Base-by-base conservation (phyloP, 2,888 invertebrate genomes). In the Tenthredo notha region DNA sequence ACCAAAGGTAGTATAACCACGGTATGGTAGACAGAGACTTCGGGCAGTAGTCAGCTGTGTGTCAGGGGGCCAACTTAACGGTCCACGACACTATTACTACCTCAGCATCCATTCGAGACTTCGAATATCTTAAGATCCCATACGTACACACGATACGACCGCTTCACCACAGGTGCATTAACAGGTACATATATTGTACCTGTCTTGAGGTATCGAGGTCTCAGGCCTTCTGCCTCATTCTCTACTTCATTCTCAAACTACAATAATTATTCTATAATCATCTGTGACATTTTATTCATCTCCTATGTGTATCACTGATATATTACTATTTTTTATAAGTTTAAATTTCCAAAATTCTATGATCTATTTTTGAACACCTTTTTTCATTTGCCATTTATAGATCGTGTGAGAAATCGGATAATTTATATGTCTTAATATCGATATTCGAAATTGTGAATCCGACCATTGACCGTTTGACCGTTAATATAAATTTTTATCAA, bases 31-130 rank as follows among this genome's bases (percentile, higher is more conserved):
- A 18, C 50, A 77, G 74, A 74, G 74, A 74, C 77, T 77, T 33
- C 54, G 77, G 50, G 15, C 54, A 77, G 72, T 74, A 74, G 86
- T 86, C 87, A 88, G 88, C 91, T 91, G 89, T 91, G 90, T 92
- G 92, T 92, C 91, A 92, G 91, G 90, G 91, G 91, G 92, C 91
- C 91, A 91, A 92, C 88, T 89, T 92, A 92, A 92, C 92, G 92
- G 92, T 92, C 88, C 88, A 86, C 83, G 67, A 87, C 86, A 87
- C 86, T 88, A 87, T 85, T 86, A 78, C 84, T 85, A 86, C 84
- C 67, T 33, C 67, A 29, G 33, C 67, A 29, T 67, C 67, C 67
- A 67, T 67, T 67, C 67, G 67, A 18, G 67, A 5, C 67, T 67
- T 67, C 33, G 67, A 67, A 67, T 67, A 29, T 67, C 29, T 67